Base-by-base conservation (phyloP, 1,140 invertebrate genomes). In the Nasonia giraulti region DNA sequence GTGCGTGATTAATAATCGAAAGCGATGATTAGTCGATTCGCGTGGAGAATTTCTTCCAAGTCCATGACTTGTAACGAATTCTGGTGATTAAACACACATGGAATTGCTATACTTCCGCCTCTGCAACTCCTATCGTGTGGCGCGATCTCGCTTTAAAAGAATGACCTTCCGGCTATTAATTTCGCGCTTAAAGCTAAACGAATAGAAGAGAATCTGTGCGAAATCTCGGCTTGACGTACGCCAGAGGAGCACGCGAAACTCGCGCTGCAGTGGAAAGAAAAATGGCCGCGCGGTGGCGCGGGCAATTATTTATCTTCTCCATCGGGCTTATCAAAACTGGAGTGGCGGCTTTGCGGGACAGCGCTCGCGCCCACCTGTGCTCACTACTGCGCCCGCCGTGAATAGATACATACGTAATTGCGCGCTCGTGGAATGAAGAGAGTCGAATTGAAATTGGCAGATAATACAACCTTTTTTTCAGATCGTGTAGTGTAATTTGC, bases 201-300 rank as follows among this genome's bases (percentile, higher is more conserved):
- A 82, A 79, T 79, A 75, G 80, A 73, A 80, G 66, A 77, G 78
- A 82, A 77, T 77, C 80, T 37, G 8, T 47, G 44, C 40, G n/a
- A 78, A 82, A 85, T 85, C 84, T 80, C 73, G 33, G 79, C 66
- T 2, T 81, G 79, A 82, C 74, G 37, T 82, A 85, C 31, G 37
- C 74, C 37, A 71, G 37, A 82, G n/a, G n/a, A 82, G 40, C 80
- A 81, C 79, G 84, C 80, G 83, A 85, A 84, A 74, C 71, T 33
- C 10, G 55, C 10, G 37, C 31, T 17, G 37, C 27, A 8, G 50
- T 33, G 17, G 31, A 77, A 66, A 80, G 55, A 74, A 76, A 82
- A 75, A 55, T 47, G 50, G 66, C 2, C 50, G 33, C n/a, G 76
- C 27, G 44, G 7, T 40, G 14, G 37, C 83, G 17, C 27, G 20